Base-by-base conservation (phyloP, 2,888 invertebrate species). In the Drosophila mimica region DNA sequence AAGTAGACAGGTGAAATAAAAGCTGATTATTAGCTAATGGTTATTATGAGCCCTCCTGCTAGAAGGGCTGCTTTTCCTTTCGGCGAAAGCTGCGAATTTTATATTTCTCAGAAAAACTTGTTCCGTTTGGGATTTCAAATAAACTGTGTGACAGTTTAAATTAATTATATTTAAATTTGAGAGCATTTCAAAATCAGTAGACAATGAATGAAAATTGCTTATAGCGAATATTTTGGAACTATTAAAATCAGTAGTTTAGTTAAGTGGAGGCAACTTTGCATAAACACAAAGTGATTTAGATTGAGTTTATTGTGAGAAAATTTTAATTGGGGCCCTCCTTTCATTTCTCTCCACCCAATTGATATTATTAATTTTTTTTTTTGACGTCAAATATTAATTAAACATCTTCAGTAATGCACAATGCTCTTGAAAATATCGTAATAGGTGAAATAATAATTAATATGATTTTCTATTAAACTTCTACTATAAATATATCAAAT, bases 1-100 rank as follows among this genome's bases (percentile, higher is more conserved):
- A 70, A 69, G 57, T 69, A 38, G 38, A 40, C 62, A 69, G 62
- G 13, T 52, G 57, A 43, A 61, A 62, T 31, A 33, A 40, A 59
- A 33, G 46, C 53, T 64, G 63, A 72, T 72, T 63, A 61, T 20
- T 49, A 30, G 20, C 54, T 31, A 48, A 54, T 25, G 40, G n/a
- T 31, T 31, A 48, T 48, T 28, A 15, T n/a, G 9, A 25, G 25
- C 25, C 1, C 46, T 25, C 20, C 1, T 20, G 43, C 43, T 43
- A 25, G 25, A 25, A 25, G 25, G 25, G 20, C 43, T 20, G 20
- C 43, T 11, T 11, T 43, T 43, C 5, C 20, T 20, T 43, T 20
- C 20, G 40, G 5, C 20, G 11, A 20, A 43, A 20, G 20, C 13
- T 20, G 11, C 20, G 20, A 20, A 43, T 20, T 43, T 13, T 5